Conservation (phyloP, 1,140 invertebrate species). For the Zaprionus tsacasi region DNA sequence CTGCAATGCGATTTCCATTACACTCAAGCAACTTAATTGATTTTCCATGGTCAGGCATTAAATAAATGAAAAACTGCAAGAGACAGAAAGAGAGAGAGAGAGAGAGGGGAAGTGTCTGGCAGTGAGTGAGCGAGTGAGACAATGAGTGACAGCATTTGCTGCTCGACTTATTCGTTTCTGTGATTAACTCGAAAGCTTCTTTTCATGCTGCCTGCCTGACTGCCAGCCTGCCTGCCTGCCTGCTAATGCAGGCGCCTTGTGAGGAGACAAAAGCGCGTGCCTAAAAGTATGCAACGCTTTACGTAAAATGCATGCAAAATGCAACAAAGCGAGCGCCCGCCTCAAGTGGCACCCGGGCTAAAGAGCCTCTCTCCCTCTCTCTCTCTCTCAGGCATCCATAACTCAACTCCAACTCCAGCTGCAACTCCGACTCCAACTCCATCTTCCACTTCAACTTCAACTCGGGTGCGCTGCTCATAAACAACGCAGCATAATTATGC, state of each 20-base stretch:
- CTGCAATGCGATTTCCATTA: slow-evolving; percentile 49
- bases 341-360: slow-evolving; percentile 56
- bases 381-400: slow-evolving; percentile 31
- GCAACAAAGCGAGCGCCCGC: slow-evolving; percentile 48
- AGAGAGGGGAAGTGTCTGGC: not conserved
- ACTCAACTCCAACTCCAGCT: slow-evolving; percentile 38
- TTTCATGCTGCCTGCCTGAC: not conserved
- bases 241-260: slow-evolving; percentile 53
- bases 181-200: slow-evolving; percentile 56
- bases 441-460: slow-evolving; percentile 36
- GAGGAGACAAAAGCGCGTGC: slow-evolving; percentile 18
- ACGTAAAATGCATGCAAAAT: slow-evolving; percentile 56
- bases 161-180: slow-evolving; percentile 48
- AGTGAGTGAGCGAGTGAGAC: not conserved
- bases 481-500: slow-evolving; percentile 60
- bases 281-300: slow-evolving; percentile 60
- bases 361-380: slow-evolving; percentile 51
- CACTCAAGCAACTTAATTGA: slow-evolving; percentile 59
- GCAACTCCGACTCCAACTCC: slow-evolving; percentile 24
- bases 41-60: slow-evolving; percentile 64
- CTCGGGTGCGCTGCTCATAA: slow-evolving; percentile 41
- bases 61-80: slow-evolving; percentile 41
- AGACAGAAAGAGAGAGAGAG: not conserved
- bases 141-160: slow-evolving; percentile 1
- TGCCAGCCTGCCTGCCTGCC: slow-evolving; percentile 41